Percentiles rank a stretch among this genome's conserved stretches.
Evolutionary conservation across 1,140 invertebrate species (phyloP).

Genomic region (Hyphantria cunea): DNA sequence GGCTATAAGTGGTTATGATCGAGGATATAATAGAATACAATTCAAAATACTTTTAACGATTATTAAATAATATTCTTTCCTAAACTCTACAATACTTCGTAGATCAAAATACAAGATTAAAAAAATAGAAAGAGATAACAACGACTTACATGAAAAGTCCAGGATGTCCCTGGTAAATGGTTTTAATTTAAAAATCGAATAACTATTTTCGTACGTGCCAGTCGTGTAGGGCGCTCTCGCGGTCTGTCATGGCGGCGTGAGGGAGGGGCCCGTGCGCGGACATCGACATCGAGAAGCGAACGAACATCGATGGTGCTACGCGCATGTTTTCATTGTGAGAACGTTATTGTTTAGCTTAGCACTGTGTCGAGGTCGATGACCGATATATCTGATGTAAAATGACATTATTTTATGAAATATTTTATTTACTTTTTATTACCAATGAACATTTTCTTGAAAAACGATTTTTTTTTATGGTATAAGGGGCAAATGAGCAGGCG

Average conservation of each 20-base stretch:
- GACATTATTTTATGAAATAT: not conserved
- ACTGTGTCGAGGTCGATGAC: conserved; percentile 9
- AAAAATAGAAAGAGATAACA: not conserved
- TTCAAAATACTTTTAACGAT: no score
- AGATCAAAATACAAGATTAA: no score
- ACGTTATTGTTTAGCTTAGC: conserved; percentile 5
- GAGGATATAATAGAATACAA: no score
- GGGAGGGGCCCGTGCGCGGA: conserved; percentile 2
- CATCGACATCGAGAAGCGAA: conserved; percentile 12
- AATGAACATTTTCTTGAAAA: no score
- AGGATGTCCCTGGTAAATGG: conserved; percentile 15
- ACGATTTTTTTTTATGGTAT: no score
- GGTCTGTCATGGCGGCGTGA: conserved; percentile 37
- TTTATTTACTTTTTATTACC: no score
- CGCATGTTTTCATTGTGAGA: conserved; percentile 12
- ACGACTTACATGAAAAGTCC: conserved; percentile 29
- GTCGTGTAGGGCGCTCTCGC: conserved; percentile 29
- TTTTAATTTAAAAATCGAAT: conserved; percentile 18
- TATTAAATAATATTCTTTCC: no score
- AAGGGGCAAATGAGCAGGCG: no score
- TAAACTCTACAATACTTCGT: no score
- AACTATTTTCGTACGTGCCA: conserved; percentile 31
- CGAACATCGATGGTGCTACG: conserved; percentile 16
- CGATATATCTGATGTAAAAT: conserved; percentile 16
- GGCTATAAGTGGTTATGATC: no score